These are phyloP conservation scores for Otolemur crassicaudatus DNA, from an alignment of 2,797 vertebrate species.

Conservation along the genomic window DNA sequence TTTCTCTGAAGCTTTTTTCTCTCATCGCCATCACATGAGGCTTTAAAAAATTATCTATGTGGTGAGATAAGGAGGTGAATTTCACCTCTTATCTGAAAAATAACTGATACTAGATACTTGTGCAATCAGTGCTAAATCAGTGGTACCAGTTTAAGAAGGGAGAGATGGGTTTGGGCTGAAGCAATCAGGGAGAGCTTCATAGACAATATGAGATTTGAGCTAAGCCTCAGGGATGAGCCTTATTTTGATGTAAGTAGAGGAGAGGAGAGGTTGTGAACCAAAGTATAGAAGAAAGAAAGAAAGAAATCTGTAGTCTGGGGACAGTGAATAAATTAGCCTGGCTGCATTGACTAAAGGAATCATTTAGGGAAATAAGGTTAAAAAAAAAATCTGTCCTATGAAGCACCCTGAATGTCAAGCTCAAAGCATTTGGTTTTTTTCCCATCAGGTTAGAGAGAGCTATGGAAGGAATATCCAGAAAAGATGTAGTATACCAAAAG, in stretches of 20 bases:
- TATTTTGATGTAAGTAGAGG: neutral
- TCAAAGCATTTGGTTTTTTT: neutral
- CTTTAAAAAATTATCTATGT: neutral
- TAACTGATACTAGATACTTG: neutral
- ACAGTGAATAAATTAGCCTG: neutral
- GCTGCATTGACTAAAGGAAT: neutral
- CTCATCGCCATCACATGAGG: neutral
- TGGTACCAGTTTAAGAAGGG: neutral
- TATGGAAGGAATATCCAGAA: constrained; percentile 27
- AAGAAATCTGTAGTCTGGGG: neutral
- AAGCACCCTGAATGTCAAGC: neutral
- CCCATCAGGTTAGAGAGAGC: neutral
- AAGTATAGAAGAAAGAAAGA: neutral
- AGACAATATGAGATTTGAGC: neutral
- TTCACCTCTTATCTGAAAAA: constrained; percentile 23
- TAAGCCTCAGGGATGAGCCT: neutral
- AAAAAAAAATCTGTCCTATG: neutral
- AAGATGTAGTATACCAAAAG: neutral
- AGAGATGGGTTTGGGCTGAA: neutral
- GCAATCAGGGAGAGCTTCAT: neutral
- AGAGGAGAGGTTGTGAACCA: neutral
- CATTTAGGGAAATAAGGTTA: constrained; percentile 43
- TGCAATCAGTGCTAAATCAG: neutral
- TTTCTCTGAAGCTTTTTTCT: constrained; percentile 21
- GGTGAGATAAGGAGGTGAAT: neutral